phyloP scores from a whole-genome alignment of 2,888 invertebrate species.

The Chironomus tentans region DNA sequence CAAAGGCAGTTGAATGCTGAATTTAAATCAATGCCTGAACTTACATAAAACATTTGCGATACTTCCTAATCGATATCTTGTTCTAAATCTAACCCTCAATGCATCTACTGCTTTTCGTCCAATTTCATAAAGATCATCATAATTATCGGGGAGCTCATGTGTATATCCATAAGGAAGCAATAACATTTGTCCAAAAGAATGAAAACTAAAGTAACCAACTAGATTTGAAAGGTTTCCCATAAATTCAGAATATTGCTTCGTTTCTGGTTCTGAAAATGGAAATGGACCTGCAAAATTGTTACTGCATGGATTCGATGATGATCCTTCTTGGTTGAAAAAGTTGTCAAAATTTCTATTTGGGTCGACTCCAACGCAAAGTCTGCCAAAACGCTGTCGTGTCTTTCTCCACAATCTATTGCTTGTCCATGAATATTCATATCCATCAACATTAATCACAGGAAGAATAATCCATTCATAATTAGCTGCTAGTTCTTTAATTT shows the following conservation, averaged over 20 bases:
- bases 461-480: constrained; percentile 64
- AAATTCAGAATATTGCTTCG: constrained; percentile 47
- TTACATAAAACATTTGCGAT: constrained; percentile 31
- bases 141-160: constrained; percentile 47
- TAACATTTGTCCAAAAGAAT: constrained; percentile 63
- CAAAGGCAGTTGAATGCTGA: too few relatives aligned
- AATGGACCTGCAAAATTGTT: constrained; percentile 56
- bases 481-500: constrained; percentile 45
- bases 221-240: constrained; percentile 45
- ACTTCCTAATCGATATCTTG: constrained; percentile 42
- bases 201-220: constrained; percentile 59
- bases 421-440: constrained; percentile 58
- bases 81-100: constrained; percentile 39
- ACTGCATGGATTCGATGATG: constrained; percentile 48
- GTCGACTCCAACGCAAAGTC: constrained; percentile 57
- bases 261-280: constrained; percentile 64
- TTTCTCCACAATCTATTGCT: constrained; percentile 56
- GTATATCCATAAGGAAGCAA: constrained; percentile 63
- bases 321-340: constrained; percentile 45
- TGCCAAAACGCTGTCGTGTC: constrained; percentile 44
- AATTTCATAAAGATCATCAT: constrained; percentile 47
- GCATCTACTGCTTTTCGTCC: constrained; percentile 34
- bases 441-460: constrained; percentile 68
- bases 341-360: constrained; percentile 70
- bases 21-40: not conserved